Base-by-base conservation (phyloP, 2,113 vertebrate genomes). In the Passer montanus region DNA sequence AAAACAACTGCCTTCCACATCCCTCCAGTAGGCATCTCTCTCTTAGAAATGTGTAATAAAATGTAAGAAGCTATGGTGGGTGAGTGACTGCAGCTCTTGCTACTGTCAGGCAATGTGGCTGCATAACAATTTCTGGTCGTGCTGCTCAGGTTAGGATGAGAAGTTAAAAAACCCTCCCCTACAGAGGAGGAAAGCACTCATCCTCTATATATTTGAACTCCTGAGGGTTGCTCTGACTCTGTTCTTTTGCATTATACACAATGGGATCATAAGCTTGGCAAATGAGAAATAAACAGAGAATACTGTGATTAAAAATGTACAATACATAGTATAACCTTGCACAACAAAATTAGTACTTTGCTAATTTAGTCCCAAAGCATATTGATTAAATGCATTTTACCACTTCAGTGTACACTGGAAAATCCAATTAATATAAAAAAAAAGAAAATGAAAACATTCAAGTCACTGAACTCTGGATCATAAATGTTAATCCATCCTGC, bases 311-410 rank as follows among this genome's bases (percentile, higher is more conserved):
- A 95, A 96, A 96, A 96, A 95, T 84, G 90, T 97, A 88, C 96
- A 97, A 96, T 95, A 97, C 30, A 64, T 90, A 95, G 87, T 74
- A 85, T 97, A 97, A 97, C 89, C 93, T 97, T 95, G 94, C 86
- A 87, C 92, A 97, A 97, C 93, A 96, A 96, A 98, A 97, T 95
- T 84, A 95, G 94, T 94, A 84, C 94, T 97, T 96, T 97, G 89
- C 78, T 98, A 97, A 98, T 97, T 94, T 97, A 93, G 94, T 97
- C 90, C 94, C 95, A 97, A 96, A 94, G 87, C 92, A 56, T 98
- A 97, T 97, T 95, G 98, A 98, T 97, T 96, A 97, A 97, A 96
- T 96, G 91, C 81, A 92, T 97, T 96, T 97, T 97, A 94, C 91
- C 60, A 93, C 84, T 89, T 97, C 94, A 95, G 94, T 91, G 84